Base-by-base conservation (phyloP, 1,140 invertebrate genomes). In the Drosophila simulans region DNA sequence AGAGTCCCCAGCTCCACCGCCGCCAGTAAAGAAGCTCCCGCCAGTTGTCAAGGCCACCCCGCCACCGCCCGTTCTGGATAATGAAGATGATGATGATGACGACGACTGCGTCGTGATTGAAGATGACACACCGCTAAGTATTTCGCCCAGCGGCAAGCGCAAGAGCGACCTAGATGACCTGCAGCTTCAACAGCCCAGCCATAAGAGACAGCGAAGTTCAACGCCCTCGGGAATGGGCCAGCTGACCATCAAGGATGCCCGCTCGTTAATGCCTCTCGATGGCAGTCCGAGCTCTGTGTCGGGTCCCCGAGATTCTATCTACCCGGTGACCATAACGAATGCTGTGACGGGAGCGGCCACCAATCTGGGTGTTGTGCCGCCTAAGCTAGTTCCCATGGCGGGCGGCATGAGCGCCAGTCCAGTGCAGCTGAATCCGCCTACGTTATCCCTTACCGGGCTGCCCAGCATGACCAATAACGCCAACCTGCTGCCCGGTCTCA, bases 401-500 rank as follows among this genome's bases (percentile, higher is more conserved):
- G 71, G 54, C 2, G 48, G 31, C 4, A 43, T 68, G 10, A 52
- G 58, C 10, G 42, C 49, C 11, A 65, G 34, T 11, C 51, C 25
- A 22, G 92, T 69, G 56, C 80, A 84, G 48, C 35, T 88, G 13
- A 89, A 89, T 73, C 72, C 84, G 20, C 64, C 94, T 20, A 93
- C 85, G 11, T 25, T 89, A n/a, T 84, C 84, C 1, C 46, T 88
- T 4, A 82, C 77, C 8, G 84, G 84, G 17, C 57, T 89, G 63
- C 84, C 84, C 27, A 89, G 84, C 69, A 89, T 89, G 84, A 85
- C 85, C 12, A 89, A 89, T 55, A 89, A 94, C 42, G 81, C 94
- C 31, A 94, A 94, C 48, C 94, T 97, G 54, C 91, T 97, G 66
- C 96, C 96, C 0, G 95, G 96, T 4, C 93, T 97, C 4, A 97